phyloP scores from a whole-genome alignment of 2,888 invertebrate species.

The Phrixothrix hirtus region DNA sequence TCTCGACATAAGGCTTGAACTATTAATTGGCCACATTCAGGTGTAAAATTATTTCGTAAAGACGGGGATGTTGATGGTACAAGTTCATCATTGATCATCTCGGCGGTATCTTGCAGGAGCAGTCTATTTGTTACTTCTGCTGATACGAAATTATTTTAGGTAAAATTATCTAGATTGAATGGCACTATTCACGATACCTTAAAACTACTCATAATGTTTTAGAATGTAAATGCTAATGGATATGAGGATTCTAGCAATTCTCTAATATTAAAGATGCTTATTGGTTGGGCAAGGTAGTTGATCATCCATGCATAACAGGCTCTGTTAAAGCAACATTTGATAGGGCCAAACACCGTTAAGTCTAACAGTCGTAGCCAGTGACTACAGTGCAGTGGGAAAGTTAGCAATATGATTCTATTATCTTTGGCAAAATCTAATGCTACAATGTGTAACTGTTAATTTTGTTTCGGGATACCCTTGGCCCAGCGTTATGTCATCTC shows the following conservation, averaged over 20 bases:
- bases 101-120: too few relatives aligned
- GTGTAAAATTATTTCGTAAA: too few relatives aligned
- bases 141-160: background rate
- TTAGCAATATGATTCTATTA: conserved; percentile 19
- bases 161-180: too few relatives aligned
- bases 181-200: too few relatives aligned
- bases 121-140: background rate
- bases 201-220: conserved; percentile 15
- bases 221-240: conserved; percentile 11
- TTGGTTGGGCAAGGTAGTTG: conserved; percentile 13
- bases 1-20: too few relatives aligned
- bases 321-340: conserved; percentile 11
- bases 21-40: too few relatives aligned
- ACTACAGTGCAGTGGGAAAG: conserved; percentile 28
- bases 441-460: too few relatives aligned
- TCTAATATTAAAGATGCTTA: conserved; percentile 20
- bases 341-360: conserved; percentile 14
- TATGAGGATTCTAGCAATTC: conserved; percentile 17
- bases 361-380: conserved; percentile 26
- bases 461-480: too few relatives aligned
- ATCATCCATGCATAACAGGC: conserved; percentile 9
- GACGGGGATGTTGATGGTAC: too few relatives aligned
- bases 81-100: too few relatives aligned
- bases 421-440: too few relatives aligned
- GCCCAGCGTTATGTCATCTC: too few relatives aligned